Evolutionary conservation across 2,113 vertebrate species (phyloP).

Genomic region (Ornithorhynchus anatinus): DNA sequence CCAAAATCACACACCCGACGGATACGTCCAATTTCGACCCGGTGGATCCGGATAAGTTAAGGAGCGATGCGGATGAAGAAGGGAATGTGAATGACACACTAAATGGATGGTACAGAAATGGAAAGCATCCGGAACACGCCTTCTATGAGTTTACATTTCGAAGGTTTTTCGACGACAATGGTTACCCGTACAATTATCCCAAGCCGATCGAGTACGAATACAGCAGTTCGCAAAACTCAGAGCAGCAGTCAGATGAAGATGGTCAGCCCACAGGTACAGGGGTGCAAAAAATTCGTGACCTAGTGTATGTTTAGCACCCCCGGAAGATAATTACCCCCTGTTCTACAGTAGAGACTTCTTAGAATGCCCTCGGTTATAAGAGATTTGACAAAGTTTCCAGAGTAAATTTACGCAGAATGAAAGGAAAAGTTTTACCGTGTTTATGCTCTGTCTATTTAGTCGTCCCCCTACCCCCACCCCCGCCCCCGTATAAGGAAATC

Average conservation of each 20-base stretch:
- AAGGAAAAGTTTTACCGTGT: conserved; percentile 37
- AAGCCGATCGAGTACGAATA: conserved; percentile 93
- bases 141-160: conserved; percentile 99
- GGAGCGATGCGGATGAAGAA: conserved; percentile 87
- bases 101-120: conserved; percentile 92
- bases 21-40: conserved; percentile 98
- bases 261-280: conserved; percentile 66
- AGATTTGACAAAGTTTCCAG: conserved; percentile 41
- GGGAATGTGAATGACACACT: conserved; percentile 89
- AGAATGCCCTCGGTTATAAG: conserved; percentile 38
- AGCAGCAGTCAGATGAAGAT: conserved; percentile 68
- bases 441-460: conserved; percentile 52
- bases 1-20: conserved; percentile 92
- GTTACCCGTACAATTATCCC: conserved; percentile 96
- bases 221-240: conserved; percentile 74
- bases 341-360: conserved; percentile 42
- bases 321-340: background rate
- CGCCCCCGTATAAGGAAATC: conserved; percentile 33
- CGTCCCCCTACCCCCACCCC: too few species aligned
- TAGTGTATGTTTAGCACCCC: conserved; percentile 88
- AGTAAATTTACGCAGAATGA: conserved; percentile 38
- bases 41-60: conserved; percentile 95
- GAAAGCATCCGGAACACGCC: conserved; percentile 96
- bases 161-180: conserved; percentile 97
- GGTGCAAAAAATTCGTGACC: conserved; percentile 76